Evolutionary conservation across 2,113 vertebrate genomes (phyloP).

Genomic region (Mirza zaza): DNA sequence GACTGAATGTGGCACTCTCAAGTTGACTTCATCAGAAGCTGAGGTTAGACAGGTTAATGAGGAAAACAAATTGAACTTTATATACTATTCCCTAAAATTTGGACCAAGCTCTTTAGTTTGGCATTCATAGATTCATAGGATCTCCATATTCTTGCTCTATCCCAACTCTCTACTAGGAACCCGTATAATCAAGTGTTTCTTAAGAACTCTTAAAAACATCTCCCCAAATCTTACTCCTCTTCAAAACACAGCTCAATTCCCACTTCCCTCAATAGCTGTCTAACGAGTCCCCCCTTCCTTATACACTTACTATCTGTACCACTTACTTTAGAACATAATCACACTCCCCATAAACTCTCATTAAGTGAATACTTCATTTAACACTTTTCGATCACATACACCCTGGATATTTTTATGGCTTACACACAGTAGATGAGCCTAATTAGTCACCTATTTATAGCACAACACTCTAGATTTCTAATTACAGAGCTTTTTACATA

Average conservation of each 20-base stretch:
- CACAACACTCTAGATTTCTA: background rate
- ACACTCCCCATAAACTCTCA: background rate
- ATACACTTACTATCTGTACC: background rate
- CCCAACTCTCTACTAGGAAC: background rate
- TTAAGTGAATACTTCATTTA: background rate
- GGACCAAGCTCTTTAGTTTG: background rate
- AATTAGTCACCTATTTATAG: constrained; percentile 7
- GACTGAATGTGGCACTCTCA: background rate
- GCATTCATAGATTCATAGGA: background rate
- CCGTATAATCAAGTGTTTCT: background rate
- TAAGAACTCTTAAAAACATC: constrained; percentile 16
- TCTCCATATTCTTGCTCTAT: background rate
- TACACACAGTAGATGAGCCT: background rate
- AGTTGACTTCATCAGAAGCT: background rate
- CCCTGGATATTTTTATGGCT: background rate
- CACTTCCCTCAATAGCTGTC: background rate
- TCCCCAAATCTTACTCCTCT: background rate
- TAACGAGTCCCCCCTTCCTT: background rate
- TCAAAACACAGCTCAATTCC: constrained; percentile 5
- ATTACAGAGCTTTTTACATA: background rate
- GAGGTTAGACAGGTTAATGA: background rate
- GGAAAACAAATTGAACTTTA: background rate
- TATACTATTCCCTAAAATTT: background rate
- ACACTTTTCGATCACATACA: background rate
- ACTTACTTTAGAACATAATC: background rate